A percentile compares a stretch with the other conserved stretches of the same genome.
Evolutionary conservation across 2,888 invertebrate species (phyloP).

Genomic region (Pterostichus madidus): DNA sequence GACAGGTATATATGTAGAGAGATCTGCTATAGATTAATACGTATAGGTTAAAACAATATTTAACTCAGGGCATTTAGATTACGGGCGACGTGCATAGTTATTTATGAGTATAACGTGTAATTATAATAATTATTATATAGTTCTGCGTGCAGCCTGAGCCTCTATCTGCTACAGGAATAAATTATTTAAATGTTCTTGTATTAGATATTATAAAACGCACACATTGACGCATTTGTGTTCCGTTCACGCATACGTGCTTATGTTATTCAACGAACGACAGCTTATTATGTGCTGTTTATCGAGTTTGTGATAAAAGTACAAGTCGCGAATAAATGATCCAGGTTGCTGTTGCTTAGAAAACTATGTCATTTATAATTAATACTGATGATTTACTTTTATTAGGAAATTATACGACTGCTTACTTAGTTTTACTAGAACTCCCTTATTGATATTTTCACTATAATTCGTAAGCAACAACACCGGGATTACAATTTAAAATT

Average conservation of each 20-base stretch:
- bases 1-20: conserved; percentile 52
- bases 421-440: no score
- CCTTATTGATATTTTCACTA: no score
- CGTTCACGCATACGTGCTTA: conserved; percentile 31
- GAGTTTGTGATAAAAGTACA: conserved; percentile 42
- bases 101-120: conserved; percentile 65
- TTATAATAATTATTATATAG: conserved; percentile 66
- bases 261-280: conserved; percentile 27
- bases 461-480: no score
- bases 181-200: conserved; percentile 66
- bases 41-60: conserved; percentile 62
- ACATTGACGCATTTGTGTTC: background rate
- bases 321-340: conserved; percentile 49
- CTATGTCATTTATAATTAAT: conserved; percentile 35
- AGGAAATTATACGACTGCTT: conserved; percentile 20
- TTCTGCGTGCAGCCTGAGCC: conserved; percentile 64
- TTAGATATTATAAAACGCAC: conserved; percentile 56
- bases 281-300: conserved; percentile 15
- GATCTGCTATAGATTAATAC: conserved; percentile 61
- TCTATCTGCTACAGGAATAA: conserved; percentile 63
- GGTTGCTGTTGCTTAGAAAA: conserved; percentile 27
- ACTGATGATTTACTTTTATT: conserved; percentile 32
- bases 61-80: conserved; percentile 65
- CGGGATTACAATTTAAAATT: no score
- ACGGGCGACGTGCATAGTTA: conserved; percentile 62